Percentiles rank a stretch among this genome's conserved stretches.
Conservation (phyloP, 2,113 vertebrate genomes). For the Romanogobio albipinnatus region DNA sequence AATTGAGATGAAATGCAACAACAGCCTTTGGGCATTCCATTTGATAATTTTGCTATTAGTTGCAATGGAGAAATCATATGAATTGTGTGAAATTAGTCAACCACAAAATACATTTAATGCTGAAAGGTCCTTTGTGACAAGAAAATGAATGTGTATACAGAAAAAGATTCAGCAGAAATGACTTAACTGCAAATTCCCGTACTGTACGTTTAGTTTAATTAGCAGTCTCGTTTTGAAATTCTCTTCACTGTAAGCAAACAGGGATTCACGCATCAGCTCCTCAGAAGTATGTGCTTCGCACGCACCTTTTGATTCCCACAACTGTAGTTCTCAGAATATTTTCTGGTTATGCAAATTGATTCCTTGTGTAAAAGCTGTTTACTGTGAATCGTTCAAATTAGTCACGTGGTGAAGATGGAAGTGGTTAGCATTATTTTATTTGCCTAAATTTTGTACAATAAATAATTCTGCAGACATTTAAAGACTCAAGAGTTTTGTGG, state of each 20-base stretch:
- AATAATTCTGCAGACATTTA: slow-evolving; percentile 26
- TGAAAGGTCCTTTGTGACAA: slow-evolving; percentile 3
- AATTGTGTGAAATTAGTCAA: background rate
- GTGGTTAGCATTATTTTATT: background rate
- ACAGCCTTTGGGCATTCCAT: background rate
- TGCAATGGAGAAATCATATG: background rate
- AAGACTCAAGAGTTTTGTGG: background rate
- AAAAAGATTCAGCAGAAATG: slow-evolving; percentile 4
- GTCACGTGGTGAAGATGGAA: background rate
- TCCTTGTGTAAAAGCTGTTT: background rate
- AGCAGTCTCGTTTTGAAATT: background rate
- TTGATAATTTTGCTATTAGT: background rate
- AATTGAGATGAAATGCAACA: background rate
- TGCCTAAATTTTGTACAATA: slow-evolving; percentile 49
- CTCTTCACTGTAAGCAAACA: background rate
- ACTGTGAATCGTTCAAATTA: background rate
- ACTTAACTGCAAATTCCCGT: slow-evolving; percentile 23
- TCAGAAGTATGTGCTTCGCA: slow-evolving; percentile 43
- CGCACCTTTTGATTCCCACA: background rate
- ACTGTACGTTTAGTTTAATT: background rate
- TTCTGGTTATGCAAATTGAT: background rate
- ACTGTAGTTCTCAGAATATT: slow-evolving; percentile 6
- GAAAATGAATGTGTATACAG: background rate
- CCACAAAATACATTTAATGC: background rate
- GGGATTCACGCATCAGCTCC: slow-evolving; percentile 52